Evolutionary conservation across 1,140 invertebrate species (phyloP).

Genomic region (Yoshiicerus persimilis): DNA sequence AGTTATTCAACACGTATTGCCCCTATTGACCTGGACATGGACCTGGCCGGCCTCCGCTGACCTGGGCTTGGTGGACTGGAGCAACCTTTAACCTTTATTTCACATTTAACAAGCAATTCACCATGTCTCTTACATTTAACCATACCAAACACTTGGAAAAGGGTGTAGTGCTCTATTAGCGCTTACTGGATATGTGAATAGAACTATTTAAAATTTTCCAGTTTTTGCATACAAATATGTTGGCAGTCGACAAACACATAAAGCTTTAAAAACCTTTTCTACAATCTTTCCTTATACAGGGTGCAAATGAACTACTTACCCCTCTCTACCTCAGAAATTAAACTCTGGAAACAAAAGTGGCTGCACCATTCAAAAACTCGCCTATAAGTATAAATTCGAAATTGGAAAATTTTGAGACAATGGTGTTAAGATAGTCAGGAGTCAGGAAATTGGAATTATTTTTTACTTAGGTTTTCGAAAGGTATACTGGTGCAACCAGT

Average conservation of each 20-base stretch:
- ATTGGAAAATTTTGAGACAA: no score
- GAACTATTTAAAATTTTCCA: neutral
- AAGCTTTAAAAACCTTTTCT: neutral
- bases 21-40: no score
- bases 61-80: neutral
- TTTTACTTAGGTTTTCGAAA: no score
- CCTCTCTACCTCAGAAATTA: no score
- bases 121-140: neutral
- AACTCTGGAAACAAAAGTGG: no score
- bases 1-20: neutral
- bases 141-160: neutral
- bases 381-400: no score
- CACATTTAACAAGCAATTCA: neutral
- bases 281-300: neutral
- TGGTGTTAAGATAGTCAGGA: no score
- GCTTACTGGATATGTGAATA: neutral
- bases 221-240: neutral
- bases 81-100: neutral
- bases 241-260: neutral
- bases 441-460: no score
- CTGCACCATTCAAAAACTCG: no score
- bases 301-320: no score
- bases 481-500: no score
- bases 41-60: no score
- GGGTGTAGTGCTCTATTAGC: neutral